Evolutionary conservation across 2,797 vertebrate genomes (phyloP).

Genomic region (Eidolon dupreanum): DNA sequence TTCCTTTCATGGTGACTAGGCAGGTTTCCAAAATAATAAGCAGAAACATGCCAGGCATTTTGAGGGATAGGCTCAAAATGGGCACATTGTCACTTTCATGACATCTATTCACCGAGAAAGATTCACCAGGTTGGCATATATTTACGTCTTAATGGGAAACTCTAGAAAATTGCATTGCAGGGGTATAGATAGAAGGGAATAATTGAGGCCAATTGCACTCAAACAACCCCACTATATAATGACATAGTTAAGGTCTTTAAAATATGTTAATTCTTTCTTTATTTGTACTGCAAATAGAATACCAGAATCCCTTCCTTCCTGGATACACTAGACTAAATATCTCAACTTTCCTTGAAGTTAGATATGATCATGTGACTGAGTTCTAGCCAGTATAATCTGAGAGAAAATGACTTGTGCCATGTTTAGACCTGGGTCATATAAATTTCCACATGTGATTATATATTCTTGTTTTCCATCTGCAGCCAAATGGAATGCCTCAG

Average conservation of each 20-base stretch:
- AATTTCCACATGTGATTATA: background rate
- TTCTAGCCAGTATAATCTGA: background rate
- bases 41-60: background rate
- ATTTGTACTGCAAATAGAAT: background rate
- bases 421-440: background rate
- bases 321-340: background rate
- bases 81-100: background rate
- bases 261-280: background rate
- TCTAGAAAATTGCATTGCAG: background rate
- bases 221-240: background rate
- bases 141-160: background rate
- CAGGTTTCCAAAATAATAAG: background rate
- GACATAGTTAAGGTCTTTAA: background rate
- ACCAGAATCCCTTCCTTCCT: background rate
- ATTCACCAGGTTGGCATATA: background rate
- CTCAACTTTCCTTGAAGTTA: background rate
- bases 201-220: background rate
- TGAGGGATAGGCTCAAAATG: background rate
- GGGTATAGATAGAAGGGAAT: background rate
- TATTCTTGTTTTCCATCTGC: background rate
- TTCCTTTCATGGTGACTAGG: background rate
- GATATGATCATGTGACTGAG: background rate
- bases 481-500: background rate
- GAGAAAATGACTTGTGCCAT: background rate
- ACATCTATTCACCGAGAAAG: background rate